These are phyloP conservation scores for Enteromius argenteus DNA, from an alignment of 2,797 vertebrate species.

Conservation along the genomic window DNA sequence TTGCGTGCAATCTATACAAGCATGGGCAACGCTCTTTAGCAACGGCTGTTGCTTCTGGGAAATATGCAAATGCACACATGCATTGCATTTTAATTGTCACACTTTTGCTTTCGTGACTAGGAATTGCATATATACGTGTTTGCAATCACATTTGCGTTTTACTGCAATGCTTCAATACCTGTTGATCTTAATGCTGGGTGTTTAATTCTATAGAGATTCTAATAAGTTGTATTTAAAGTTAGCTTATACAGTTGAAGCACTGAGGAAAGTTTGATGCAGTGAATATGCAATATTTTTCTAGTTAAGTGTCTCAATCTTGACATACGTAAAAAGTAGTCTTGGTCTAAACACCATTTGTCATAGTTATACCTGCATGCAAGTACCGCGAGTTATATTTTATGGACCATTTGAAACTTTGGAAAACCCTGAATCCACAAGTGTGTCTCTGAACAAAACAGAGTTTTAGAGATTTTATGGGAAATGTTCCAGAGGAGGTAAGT, in stretches of 20 bases:
- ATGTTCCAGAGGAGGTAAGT: not conserved
- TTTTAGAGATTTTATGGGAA: not conserved
- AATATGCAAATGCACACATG: not conserved
- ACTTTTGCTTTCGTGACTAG: not conserved
- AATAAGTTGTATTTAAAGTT: not conserved
- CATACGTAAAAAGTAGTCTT: not conserved
- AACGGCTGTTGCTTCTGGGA: not conserved
- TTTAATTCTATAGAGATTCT: not conserved
- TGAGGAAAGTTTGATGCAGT: not conserved
- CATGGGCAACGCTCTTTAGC: not conserved
- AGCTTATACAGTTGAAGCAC: not conserved
- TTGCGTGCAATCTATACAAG: not conserved
- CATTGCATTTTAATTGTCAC: conserved; percentile 8
- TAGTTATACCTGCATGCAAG: not conserved
- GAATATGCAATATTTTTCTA: not conserved
- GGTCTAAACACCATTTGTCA: not conserved
- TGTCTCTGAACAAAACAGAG: not conserved
- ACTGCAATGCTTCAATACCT: not conserved
- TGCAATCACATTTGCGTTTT: too few species aligned
- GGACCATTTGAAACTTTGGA: not conserved
- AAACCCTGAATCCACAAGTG: not conserved
- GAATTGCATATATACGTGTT: not conserved
- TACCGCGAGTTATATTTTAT: not conserved
- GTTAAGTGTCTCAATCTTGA: not conserved
- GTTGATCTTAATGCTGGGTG: not conserved